phyloP scores from a whole-genome alignment of 2,888 invertebrate genomes.

The Ophion ellenae region DNA sequence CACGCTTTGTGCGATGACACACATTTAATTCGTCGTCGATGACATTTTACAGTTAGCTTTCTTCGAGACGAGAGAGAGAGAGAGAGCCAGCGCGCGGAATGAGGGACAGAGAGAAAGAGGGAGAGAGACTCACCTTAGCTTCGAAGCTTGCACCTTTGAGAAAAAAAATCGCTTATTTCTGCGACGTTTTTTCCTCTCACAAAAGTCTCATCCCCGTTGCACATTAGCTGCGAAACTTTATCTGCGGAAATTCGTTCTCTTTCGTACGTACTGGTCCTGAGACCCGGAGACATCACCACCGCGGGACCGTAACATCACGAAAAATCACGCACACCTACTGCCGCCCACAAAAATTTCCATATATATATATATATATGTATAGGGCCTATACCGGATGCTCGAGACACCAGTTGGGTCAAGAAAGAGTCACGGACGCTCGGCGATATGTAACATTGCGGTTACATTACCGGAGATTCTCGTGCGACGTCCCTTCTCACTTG shows the following conservation, averaged over 20 bases:
- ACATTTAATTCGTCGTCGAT: constrained; percentile 81
- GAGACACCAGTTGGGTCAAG: constrained; percentile 11
- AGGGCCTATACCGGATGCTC: constrained; percentile 1
- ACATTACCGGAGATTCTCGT: constrained; percentile 7
- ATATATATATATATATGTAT: neutral
- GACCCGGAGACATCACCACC: constrained; percentile 48
- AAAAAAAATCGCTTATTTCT: constrained; percentile 28
- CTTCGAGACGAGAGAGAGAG: constrained; percentile 6
- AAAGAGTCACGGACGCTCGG: constrained; percentile 54
- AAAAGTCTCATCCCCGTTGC: constrained; percentile 37
- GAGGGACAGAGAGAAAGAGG: constrained; percentile 26
- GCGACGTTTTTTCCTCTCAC: constrained; percentile 32
- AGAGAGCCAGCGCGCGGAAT: neutral
- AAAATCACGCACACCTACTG: constrained; percentile 17
- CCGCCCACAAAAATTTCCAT: constrained; percentile 14
- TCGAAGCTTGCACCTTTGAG: constrained; percentile 19
- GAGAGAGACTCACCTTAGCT: constrained; percentile 57
- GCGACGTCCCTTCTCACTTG: constrained; percentile 15
- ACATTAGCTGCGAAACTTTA: constrained; percentile 30
- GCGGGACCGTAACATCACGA: constrained; percentile 49
- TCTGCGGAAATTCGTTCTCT: constrained; percentile 28
- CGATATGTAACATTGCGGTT: constrained; percentile 28
- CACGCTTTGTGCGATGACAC: constrained; percentile 74
- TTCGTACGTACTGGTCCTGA: constrained; percentile 32
- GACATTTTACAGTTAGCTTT: constrained; percentile 83